Evolutionary conservation across 2,113 vertebrate species (phyloP), one percentile per base, ranked within the genome.

Genomic region (Trogon melanurus): DNA sequence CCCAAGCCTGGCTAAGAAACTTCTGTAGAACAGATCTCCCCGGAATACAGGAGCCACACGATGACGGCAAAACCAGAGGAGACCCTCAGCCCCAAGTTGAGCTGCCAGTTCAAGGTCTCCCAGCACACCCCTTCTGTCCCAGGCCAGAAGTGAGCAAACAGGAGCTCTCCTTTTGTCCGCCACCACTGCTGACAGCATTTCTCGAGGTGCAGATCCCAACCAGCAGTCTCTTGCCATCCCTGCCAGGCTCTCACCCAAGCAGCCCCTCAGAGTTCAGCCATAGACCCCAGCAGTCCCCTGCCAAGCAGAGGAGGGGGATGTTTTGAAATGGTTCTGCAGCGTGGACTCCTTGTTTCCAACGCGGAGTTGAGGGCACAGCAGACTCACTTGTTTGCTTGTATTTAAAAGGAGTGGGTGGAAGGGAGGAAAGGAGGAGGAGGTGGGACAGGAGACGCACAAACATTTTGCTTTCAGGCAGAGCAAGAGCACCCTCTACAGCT

Each of bases 401-500:
- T 54, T 92, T 94, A 75, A 92, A 91, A 60, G 11, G 3, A 66
- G 50, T 8, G 76, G 58, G 58, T 50, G 30, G 51, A 65, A 94
- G 64, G 51, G 26, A 53, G 75, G 22, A 83, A 51, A 75, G 58
- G 0, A 65, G 44, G 58, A 94, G 67, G 21, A 85, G 91, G 32
- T 36, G 79, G 74, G 61, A 41, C 84, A 16, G 69, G 87, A 74
- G 48, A 71, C 7, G 53, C 22, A 5, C 50, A 19, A 50, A n/a
- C 5, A 16, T 81, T 54, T 32, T 23, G 41, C 29, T 91, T 44
- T 92, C 91, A 53, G 19, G 30, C 83, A 65, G 97, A 97, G 80
- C 96, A 97, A 97, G 95, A 98, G 96, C 97, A 94, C 97, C 97
- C 97, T 96, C 98, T 97, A 32, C 96, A 95, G 98, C 82, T 27